phyloP scores from a whole-genome alignment of 2,113 vertebrate species.

The Lagopus muta region DNA sequence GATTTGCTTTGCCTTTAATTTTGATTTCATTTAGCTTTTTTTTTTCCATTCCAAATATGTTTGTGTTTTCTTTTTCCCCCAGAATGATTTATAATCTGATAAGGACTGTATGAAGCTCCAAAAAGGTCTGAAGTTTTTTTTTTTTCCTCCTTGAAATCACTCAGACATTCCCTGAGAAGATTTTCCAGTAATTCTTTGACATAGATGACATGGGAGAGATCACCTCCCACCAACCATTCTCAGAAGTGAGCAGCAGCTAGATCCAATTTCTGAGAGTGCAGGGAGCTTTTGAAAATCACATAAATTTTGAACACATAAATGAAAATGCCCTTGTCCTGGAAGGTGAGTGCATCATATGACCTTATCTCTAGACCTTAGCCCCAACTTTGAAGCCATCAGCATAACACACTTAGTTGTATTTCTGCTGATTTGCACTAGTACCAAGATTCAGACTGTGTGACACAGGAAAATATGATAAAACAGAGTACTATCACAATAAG shows the following conservation, averaged over 20 bases:
- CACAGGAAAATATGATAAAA: neutral
- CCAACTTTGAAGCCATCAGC: neutral
- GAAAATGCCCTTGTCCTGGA: neutral
- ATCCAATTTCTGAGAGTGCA: rapidly evolving
- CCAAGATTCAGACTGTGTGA: neutral
- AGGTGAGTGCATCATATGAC: neutral
- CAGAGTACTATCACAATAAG: neutral
- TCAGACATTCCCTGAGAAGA: neutral
- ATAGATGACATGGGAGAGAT: neutral
- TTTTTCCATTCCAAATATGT: neutral
- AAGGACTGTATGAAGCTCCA: neutral
- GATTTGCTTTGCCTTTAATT: neutral
- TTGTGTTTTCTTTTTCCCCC: neutral
- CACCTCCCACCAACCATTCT: neutral
- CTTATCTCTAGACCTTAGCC: neutral
- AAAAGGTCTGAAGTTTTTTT: neutral
- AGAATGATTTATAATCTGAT: neutral
- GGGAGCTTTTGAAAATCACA: neutral
- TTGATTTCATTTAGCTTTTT: neutral
- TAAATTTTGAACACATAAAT: neutral
- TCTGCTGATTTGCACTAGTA: neutral
- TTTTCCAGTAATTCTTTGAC: neutral
- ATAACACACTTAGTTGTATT: neutral
- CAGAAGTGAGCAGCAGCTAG: neutral
- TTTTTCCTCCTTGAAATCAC: neutral